phyloP scores from a whole-genome alignment of 2,888 invertebrate species.

The Lampropteryx suffumata region DNA sequence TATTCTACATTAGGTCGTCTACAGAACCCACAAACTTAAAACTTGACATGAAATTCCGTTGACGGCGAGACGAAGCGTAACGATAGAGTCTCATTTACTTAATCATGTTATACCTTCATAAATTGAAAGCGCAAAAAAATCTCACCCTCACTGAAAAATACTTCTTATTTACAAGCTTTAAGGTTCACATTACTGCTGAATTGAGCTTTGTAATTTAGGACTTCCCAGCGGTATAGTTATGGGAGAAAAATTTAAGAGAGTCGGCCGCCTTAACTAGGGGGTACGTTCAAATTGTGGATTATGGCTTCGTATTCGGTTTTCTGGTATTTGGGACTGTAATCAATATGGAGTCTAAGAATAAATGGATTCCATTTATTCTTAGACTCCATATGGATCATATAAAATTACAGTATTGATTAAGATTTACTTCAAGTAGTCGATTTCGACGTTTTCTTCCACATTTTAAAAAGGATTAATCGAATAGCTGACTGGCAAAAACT shows the following conservation, averaged over 20 bases:
- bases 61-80: conserved; percentile 8
- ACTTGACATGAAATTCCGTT: background rate
- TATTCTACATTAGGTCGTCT: background rate
- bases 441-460: too few species aligned
- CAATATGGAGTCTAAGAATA: too few species aligned
- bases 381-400: background rate
- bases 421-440: too few species aligned
- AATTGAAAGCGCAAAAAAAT: conserved; percentile 27
- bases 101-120: conserved; percentile 54
- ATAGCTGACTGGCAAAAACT: conserved; percentile 23
- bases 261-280: conserved; percentile 39
- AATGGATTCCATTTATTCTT: conserved; percentile 10
- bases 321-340: conserved; percentile 2
- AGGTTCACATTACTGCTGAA: conserved; percentile 23
- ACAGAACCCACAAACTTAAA: background rate
- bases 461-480: conserved; percentile 23
- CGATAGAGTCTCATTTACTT: conserved; percentile 53
- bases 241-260: conserved; percentile 51
- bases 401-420: conserved; percentile 12
- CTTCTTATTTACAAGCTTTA: conserved; percentile 15
- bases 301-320: conserved; percentile 18
- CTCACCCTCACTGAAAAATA: conserved; percentile 3
- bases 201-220: conserved; percentile 38
- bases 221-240: conserved; percentile 46
- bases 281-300: conserved; percentile 35